Percentiles rank a stretch among this genome's conserved stretches.
phyloP scores from a whole-genome alignment of 1,140 invertebrate genomes.

The Manduca sexta region DNA sequence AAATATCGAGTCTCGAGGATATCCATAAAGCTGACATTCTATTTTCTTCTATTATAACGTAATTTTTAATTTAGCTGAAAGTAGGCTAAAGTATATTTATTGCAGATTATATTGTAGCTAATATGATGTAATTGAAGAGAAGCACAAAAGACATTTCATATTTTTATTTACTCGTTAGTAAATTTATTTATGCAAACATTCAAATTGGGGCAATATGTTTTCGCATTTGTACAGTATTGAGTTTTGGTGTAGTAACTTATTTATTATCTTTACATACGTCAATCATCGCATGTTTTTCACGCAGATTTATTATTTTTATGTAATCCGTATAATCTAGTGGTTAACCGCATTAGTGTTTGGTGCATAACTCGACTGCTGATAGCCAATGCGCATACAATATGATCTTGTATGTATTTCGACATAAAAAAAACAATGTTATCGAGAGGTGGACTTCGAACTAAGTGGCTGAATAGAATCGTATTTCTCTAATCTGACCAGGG shows the following conservation, averaged over 20 bases:
- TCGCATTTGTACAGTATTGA: conserved; percentile 6
- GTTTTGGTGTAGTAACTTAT: conserved; percentile 23
- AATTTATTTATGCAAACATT: conserved; percentile 48
- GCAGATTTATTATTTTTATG: too few species aligned
- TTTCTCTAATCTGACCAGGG: too few species aligned
- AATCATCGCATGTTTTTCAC: too few species aligned
- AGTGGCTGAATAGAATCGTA: too few species aligned
- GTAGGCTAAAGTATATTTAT: conserved; percentile 47
- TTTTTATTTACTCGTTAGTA: conserved; percentile 54
- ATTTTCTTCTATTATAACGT: conserved; percentile 15
- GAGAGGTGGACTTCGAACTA: too few species aligned
- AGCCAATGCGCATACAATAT: too few species aligned
- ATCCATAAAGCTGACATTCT: conserved; percentile 15
- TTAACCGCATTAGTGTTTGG: too few species aligned
- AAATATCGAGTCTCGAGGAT: conserved; percentile 7
- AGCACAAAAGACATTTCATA: conserved; percentile 64
- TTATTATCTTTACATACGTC: conserved; percentile 2
- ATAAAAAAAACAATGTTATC: too few species aligned
- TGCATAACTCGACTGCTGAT: too few species aligned
- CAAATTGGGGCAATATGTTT: conserved; percentile 51
- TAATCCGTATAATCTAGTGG: too few species aligned
- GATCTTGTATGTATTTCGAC: too few species aligned
- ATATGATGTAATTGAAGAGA: conserved; percentile 12
- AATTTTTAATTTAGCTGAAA: conserved; percentile 19
- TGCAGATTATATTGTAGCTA: conserved; percentile 45